These are phyloP conservation scores for Pygocentrus nattereri DNA, from an alignment of 2,797 vertebrate species.

Conservation along the genomic window DNA sequence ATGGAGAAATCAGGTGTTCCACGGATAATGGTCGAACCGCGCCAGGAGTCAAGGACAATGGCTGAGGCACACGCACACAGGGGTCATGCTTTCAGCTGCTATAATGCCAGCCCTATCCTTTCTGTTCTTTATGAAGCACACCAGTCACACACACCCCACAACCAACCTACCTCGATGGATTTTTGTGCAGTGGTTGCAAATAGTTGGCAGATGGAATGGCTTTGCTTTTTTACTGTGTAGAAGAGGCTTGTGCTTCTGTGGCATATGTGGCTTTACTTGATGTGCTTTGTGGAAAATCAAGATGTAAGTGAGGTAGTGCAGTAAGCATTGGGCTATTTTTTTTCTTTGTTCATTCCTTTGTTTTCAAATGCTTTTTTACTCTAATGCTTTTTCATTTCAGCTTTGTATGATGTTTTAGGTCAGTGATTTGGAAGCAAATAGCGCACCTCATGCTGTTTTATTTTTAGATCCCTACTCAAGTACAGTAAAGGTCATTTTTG, in stretches of 20 bases:
- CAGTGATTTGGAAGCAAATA: constrained; percentile 28
- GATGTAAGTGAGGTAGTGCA: constrained; percentile 11
- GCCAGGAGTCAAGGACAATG: constrained; percentile 92
- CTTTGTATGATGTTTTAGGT: constrained; percentile 8
- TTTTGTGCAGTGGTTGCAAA: constrained; percentile 75
- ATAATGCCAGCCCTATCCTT: constrained; percentile 75
- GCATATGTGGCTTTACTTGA: not conserved
- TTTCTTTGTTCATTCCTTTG: not conserved
- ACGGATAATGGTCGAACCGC: constrained; percentile 86
- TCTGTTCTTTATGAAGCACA: constrained; percentile 74
- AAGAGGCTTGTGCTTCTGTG: constrained; percentile 29
- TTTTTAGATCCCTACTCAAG: constrained; percentile 24
- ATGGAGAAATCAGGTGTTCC: constrained; percentile 94
- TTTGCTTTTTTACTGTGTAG: constrained; percentile 48
- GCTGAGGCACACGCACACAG: constrained; percentile 79
- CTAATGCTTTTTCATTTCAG: constrained; percentile 6
- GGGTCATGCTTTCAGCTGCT: constrained; percentile 76
- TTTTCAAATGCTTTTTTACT: not conserved
- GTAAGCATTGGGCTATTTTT: not conserved
- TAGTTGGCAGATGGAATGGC: constrained; percentile 57
- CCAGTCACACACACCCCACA: constrained; percentile 55
- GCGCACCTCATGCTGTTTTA: constrained; percentile 19
- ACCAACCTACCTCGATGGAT: constrained; percentile 61
- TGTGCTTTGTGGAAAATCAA: constrained; percentile 1
- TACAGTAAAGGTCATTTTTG: constrained; percentile 51